A percentile compares a stretch with the other conserved stretches of the same genome.
Evolutionary conservation across 2,888 invertebrate genomes (phyloP).

Genomic region (Lasius fuliginosus): DNA sequence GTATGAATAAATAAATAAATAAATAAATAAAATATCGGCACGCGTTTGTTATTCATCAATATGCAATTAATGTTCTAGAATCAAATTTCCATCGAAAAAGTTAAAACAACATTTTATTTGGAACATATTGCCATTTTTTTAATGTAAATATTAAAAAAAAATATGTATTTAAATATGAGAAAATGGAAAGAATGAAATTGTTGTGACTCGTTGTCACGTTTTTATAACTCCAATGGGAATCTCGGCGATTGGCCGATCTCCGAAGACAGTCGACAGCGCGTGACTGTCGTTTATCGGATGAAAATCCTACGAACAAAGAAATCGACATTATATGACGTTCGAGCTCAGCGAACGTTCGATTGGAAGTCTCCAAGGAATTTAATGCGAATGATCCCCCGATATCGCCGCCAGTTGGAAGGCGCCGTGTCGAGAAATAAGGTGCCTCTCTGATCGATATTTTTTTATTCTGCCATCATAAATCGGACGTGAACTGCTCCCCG

Average conservation of each 20-base stretch:
- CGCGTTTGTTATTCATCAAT: neutral
- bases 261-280: constrained; percentile 52
- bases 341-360: constrained; percentile 53
- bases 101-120: constrained; percentile 1
- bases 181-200: constrained; percentile 40
- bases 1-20: neutral
- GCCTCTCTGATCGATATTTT: constrained; percentile 68
- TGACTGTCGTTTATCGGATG: constrained; percentile 53
- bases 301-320: constrained; percentile 64
- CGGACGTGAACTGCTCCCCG: constrained; percentile 80
- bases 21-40: neutral
- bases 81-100: neutral
- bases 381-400: constrained; percentile 72
- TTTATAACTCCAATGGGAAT: constrained; percentile 47
- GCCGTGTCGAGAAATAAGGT: constrained; percentile 69
- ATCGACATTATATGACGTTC: constrained; percentile 73
- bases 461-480: constrained; percentile 73
- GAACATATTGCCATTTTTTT: neutral
- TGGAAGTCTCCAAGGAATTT: constrained; percentile 71
- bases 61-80: neutral
- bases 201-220: constrained; percentile 50
- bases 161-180: neutral
- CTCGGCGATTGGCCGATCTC: constrained; percentile 50
- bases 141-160: neutral
- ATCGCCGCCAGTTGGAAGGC: constrained; percentile 65